Evolutionary conservation across 2,113 vertebrate species (phyloP).

Genomic region (Romanogobio albipinnatus): DNA sequence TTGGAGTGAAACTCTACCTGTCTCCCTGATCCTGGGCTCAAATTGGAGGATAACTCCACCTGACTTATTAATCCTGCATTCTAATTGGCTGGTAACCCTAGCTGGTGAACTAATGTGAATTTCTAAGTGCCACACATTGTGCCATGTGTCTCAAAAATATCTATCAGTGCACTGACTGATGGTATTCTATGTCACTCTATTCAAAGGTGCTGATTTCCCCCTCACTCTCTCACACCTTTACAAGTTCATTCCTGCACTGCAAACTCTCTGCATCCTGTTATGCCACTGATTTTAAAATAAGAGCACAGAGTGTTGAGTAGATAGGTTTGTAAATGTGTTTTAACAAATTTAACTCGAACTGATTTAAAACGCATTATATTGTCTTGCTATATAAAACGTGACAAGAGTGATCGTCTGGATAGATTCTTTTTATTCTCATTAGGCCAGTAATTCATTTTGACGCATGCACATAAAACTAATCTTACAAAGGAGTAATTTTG

Average conservation of each 20-base stretch:
- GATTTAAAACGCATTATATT: neutral
- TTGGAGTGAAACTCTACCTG: constrained; percentile 67
- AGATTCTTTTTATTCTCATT: neutral
- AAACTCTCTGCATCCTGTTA: constrained; percentile 26
- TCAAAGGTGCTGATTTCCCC: constrained; percentile 48
- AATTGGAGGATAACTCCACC: constrained; percentile 60
- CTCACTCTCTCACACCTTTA: constrained; percentile 49
- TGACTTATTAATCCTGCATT: constrained; percentile 66
- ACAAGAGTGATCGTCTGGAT: neutral
- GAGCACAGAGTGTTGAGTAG: neutral
- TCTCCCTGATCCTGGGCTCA: constrained; percentile 59
- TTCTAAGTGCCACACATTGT: constrained; percentile 58
- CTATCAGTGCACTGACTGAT: constrained; percentile 41
- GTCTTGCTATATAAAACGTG: neutral
- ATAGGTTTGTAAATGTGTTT: neutral
- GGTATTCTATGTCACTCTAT: constrained; percentile 58
- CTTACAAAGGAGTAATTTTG: neutral
- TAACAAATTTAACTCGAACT: neutral
- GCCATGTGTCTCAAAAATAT: constrained; percentile 62
- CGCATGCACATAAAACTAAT: neutral
- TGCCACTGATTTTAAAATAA: constrained; percentile 44
- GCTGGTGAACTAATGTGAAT: constrained; percentile 53
- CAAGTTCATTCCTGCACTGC: constrained; percentile 47
- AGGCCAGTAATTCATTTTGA: neutral
- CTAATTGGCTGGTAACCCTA: constrained; percentile 59